Conservation (phyloP, 53 echinoderm and acorn worm genomes). For the Echinarachnius parma region DNA sequence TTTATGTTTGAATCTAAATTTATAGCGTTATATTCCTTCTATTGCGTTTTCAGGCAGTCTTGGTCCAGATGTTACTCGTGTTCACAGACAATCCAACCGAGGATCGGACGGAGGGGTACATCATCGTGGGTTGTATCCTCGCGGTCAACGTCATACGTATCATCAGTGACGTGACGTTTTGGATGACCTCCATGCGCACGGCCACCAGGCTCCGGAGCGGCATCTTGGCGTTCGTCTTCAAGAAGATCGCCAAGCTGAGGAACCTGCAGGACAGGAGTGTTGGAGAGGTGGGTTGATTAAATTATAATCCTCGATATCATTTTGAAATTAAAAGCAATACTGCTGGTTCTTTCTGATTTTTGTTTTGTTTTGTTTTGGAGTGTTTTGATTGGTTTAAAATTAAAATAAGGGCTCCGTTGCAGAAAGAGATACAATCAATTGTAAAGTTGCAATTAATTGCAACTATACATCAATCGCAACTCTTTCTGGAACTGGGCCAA, state of each 20-base stretch:
- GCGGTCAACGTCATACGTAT: conserved; percentile 60
- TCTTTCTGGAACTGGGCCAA: too few relatives aligned
- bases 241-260: conserved; percentile 75
- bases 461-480: too few relatives aligned
- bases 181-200: conserved; percentile 70
- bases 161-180: conserved; percentile 60
- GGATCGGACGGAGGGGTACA: conserved; percentile 54
- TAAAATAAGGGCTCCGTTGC: too few relatives aligned
- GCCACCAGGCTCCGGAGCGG: conserved; percentile 72
- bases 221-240: conserved; percentile 69
- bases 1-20: too few relatives aligned
- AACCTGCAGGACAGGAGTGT: conserved; percentile 88
- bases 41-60: conserved; percentile 49
- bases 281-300: conserved; percentile 67
- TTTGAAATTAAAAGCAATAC: neutral
- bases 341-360: too few relatives aligned
- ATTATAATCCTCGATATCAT: neutral
- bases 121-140: conserved; percentile 56
- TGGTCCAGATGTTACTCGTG: conserved; percentile 63
- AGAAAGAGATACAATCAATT: too few relatives aligned
- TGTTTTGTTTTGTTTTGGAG: too few relatives aligned
- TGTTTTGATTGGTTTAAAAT: too few relatives aligned
- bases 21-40: too few relatives aligned
- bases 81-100: conserved; percentile 58
- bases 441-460: too few relatives aligned